These are phyloP conservation scores for Oikopleura albicans DNA, from an alignment of 23 tunicate genomes.

Conservation along the genomic window DNA sequence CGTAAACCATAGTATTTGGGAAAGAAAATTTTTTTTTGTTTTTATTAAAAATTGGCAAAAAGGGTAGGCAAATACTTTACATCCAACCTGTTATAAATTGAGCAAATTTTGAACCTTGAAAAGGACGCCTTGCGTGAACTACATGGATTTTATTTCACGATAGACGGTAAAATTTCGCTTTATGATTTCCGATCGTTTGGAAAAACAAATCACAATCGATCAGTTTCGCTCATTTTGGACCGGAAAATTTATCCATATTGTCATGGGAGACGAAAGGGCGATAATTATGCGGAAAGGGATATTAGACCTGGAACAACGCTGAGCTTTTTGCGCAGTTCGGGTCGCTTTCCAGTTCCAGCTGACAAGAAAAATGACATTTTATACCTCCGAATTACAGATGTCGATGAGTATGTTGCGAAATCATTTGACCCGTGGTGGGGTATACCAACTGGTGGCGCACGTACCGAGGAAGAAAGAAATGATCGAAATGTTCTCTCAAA, in stretches of 20 bases:
- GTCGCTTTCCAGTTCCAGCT: background rate
- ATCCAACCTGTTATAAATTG: too few species aligned
- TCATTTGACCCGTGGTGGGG: background rate
- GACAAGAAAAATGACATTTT: background rate
- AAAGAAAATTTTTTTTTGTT: too few species aligned
- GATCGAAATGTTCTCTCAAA: background rate
- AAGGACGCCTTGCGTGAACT: background rate
- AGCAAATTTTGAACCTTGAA: background rate
- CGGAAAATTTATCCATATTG: background rate
- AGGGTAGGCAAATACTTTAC: too few species aligned
- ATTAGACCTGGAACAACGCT: background rate
- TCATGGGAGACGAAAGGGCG: background rate
- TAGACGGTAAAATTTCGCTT: background rate
- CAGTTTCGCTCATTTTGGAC: background rate
- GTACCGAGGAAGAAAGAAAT: conserved; percentile 3
- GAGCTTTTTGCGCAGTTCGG: background rate
- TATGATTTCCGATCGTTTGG: background rate
- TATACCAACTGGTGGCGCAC: background rate
- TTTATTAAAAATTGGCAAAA: too few species aligned
- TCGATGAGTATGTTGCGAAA: background rate
- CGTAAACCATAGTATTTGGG: too few species aligned
- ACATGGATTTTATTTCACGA: background rate
- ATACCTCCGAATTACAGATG: background rate
- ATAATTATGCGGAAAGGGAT: background rate
- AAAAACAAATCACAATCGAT: background rate